Evolutionary conservation across 1,140 invertebrate species (phyloP), one percentile per base, ranked within the genome.

Genomic region (Drosophila repleta): DNA sequence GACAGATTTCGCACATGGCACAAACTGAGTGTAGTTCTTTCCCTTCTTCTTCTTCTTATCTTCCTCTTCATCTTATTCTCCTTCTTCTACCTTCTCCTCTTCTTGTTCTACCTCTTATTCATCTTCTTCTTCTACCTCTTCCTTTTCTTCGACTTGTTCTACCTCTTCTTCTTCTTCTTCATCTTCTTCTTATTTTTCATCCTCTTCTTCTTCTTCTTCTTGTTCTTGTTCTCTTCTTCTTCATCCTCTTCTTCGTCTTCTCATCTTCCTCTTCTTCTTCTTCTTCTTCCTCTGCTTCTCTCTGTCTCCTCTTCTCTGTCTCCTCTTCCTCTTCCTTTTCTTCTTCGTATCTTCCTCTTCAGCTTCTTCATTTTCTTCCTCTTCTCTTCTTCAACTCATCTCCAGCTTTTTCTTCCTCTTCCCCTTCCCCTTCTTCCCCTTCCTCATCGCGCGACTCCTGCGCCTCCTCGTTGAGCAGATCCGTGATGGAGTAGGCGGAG

Each of bases 401-500:
- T 49, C 51, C 39, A 75, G 17, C 32, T 55, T 53, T 5, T 66
- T n/a, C n/a, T n/a, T n/a, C n/a, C n/a, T n/a, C n/a, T n/a, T n/a
- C n/a, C n/a, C n/a, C n/a, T n/a, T n/a, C n/a, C n/a, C n/a, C n/a
- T n/a, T n/a, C n/a, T n/a, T n/a, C n/a, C n/a, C n/a, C n/a, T 6
- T 1, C 37, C 79, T 88, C 29, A 58, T 55, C 3, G 41, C 51
- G 55, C 21, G 76, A 17, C 35, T 91, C 90, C 58, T 76, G 82
- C 68, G 91, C 90, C 52, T 91, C 90, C 52, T 90, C 80, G 70
- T 85, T 81, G 1, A 91, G 71, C 39, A 91, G 66, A 76, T 91
- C 90, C 10, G 82, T 90, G 32, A 91, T 91, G 69, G 90, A 91
- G 63, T 91, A 91, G 8, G 90, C 85, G 7, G 90, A 91, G 0